Evolutionary conservation across 2,888 invertebrate genomes (phyloP), one percentile per base, ranked within the genome.

Genomic region (Meta bourneti): DNA sequence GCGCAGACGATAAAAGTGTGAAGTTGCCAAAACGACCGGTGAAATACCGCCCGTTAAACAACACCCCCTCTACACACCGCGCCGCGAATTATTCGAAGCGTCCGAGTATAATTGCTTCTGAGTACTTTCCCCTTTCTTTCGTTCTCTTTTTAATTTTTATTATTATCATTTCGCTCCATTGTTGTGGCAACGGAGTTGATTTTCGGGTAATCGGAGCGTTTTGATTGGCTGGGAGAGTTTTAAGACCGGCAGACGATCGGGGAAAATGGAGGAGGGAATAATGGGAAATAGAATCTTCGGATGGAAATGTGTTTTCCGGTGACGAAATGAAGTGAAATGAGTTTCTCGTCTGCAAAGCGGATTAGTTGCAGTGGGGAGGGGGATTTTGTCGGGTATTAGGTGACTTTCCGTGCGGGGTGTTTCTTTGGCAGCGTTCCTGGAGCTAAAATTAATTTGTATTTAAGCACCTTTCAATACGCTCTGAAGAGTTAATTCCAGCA

Each of bases 1-100:
- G 16, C n/a, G 82, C 89, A 89, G 84, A 79, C 89, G 84, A 84
- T 90, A 84, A 81, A 82, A 90, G 78, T 72, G 83, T 82, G 78
- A 82, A 89, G 88, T 89, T 77, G 75, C 61, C 70, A 75, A 77
- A 75, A 83, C 61, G 77, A 77, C 77, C 61, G 51, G 74, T 89
- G 77, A 86, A 86, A 78, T 86, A 78, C 77, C 71, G 78, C 78
- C 54, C 20, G 78, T 71, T 83, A 86, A 83, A 90, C 77, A 51
- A 61, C 77, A 34, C 34, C 34, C 34, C 34, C 34, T 34, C 4
- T 34, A 34, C 34, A 4, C 34, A 34, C 34, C 34, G 34, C 34
- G 52, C 34, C 51, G 79, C 54, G 83, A 82, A 89, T 89, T 81
- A 83, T 89, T 77, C 74, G 70, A 79, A 20, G 75, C 61, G 20